Evolutionary conservation across 2,888 invertebrate species (phyloP), one percentile per base, ranked within the genome.

Genomic region (Blera fallax): DNA sequence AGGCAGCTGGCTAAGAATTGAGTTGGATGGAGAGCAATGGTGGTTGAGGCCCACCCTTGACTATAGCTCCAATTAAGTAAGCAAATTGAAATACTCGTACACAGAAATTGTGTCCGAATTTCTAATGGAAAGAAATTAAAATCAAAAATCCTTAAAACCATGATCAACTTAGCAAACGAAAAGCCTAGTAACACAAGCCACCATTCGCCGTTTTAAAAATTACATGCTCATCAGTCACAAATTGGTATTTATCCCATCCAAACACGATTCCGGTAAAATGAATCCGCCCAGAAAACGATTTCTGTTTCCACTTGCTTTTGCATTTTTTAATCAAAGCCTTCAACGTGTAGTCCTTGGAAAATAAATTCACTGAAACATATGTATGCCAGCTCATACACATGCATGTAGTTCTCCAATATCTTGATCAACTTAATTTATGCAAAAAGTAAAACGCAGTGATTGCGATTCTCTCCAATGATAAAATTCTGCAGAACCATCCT

Each of bases 401-500:
- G 56, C 10, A 27, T 6, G n/a, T n/a, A 67, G 10, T 29, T 21
- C 24, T 6, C 11, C 45, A 7, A 50, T 73, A 50, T 60, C 67
- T 70, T 62, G 74, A 74, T 74, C 74, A 64, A 40, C 62, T 76
- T 70, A 76, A 81, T 81, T 81, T 76, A 81, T 81, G 67, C 76
- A 64, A 69, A 69, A 69, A 40, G 29, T 58, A 27, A 56, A 74
- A 24, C 8, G 21, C 52, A 70, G 32, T 62, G 69, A 69, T 76
- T 81, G 37, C 14, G 43, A 62, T 27, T 65, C 50, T 3, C n/a
- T 50, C 48, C 27, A 34, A 43, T 32, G 43, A 45, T 32, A 29
- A 40, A 60, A 37, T 18, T 37, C 5, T 18, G 34, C 18, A 56
- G n/a, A 27, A 14, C 11, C 60, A 27, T 6, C 14, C 21, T 0